These are phyloP conservation scores for Malthinus seriepunctatus DNA, from an alignment of 2,888 invertebrate genomes.

Conservation along the genomic window DNA sequence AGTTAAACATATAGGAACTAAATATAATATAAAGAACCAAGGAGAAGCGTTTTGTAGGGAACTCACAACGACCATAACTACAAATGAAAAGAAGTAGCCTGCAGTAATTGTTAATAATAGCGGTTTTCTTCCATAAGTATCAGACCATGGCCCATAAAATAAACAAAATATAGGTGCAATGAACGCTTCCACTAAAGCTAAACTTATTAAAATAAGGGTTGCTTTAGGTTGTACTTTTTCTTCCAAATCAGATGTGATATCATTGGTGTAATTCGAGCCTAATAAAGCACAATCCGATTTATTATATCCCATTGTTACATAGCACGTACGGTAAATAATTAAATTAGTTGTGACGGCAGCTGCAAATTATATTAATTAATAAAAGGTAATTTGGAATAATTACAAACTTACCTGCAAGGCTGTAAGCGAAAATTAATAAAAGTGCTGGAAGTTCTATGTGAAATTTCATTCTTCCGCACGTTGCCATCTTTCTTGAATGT, in stretches of 20 bases:
- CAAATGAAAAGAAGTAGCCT: slow-evolving; percentile 39
- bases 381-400: background rate
- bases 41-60: slow-evolving; percentile 42
- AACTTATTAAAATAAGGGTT: slow-evolving; percentile 65
- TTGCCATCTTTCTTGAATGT: slow-evolving; percentile 1
- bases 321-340: slow-evolving; percentile 71
- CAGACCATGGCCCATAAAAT: slow-evolving; percentile 82
- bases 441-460: slow-evolving; percentile 31
- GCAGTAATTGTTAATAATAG: slow-evolving; percentile 63
- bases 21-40: slow-evolving; percentile 56
- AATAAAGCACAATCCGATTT: slow-evolving; percentile 64
- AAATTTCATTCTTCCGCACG: slow-evolving; percentile 2
- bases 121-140: slow-evolving; percentile 75
- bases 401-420: slow-evolving; percentile 34
- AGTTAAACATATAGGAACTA: slow-evolving; percentile 61
- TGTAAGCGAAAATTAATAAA: slow-evolving; percentile 34
- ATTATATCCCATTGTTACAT: slow-evolving; percentile 61
- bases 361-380: slow-evolving; percentile 44
- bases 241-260: slow-evolving; percentile 56
- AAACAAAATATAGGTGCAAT: slow-evolving; percentile 70
- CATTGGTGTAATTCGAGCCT: slow-evolving; percentile 59
- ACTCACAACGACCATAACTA: slow-evolving; percentile 7
- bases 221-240: slow-evolving; percentile 67
- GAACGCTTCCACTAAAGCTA: slow-evolving; percentile 65
- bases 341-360: slow-evolving; percentile 68